These are phyloP conservation scores for Pungitius pungitius DNA, from an alignment of 2,113 vertebrate species.

Conservation along the genomic window DNA sequence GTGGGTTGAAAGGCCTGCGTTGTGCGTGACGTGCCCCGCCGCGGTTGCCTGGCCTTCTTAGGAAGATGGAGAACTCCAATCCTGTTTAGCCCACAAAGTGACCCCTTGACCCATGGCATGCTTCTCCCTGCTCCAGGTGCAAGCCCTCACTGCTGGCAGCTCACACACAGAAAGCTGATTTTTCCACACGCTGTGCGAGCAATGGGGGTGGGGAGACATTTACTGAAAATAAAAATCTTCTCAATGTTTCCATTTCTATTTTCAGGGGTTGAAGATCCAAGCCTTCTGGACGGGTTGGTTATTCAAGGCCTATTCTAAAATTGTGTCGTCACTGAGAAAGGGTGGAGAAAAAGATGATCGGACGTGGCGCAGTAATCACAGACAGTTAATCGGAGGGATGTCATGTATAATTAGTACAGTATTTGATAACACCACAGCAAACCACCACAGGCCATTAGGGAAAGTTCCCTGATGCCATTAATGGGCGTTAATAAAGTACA, in stretches of 20 bases:
- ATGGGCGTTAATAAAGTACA: slow-evolving; percentile 78
- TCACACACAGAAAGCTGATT: slow-evolving; percentile 56
- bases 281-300: slow-evolving; percentile 23
- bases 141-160: slow-evolving; percentile 74
- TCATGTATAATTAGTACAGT: slow-evolving; percentile 80
- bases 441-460: slow-evolving; percentile 72
- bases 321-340: slow-evolving; percentile 45
- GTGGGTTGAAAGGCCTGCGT: slow-evolving; percentile 82
- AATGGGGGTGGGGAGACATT: slow-evolving; percentile 25
- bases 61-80: slow-evolving; percentile 78
- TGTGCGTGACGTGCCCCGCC: slow-evolving; percentile 83
- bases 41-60: slow-evolving; percentile 87
- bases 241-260: slow-evolving; percentile 60
- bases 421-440: slow-evolving; percentile 73
- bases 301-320: slow-evolving; percentile 22
- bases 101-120: slow-evolving; percentile 82
- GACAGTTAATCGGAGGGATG: slow-evolving; percentile 79
- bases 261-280: slow-evolving; percentile 61
- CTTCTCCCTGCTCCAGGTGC: slow-evolving; percentile 88
- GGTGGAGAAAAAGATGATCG: slow-evolving; percentile 38
- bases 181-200: slow-evolving; percentile 60
- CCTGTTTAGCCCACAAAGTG: slow-evolving; percentile 84
- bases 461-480: slow-evolving; percentile 76
- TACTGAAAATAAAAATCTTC: slow-evolving; percentile 58
- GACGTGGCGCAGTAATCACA: slow-evolving; percentile 74